Evolutionary conservation across 2,888 invertebrate genomes (phyloP).

Genomic region (Cryptus armator): DNA sequence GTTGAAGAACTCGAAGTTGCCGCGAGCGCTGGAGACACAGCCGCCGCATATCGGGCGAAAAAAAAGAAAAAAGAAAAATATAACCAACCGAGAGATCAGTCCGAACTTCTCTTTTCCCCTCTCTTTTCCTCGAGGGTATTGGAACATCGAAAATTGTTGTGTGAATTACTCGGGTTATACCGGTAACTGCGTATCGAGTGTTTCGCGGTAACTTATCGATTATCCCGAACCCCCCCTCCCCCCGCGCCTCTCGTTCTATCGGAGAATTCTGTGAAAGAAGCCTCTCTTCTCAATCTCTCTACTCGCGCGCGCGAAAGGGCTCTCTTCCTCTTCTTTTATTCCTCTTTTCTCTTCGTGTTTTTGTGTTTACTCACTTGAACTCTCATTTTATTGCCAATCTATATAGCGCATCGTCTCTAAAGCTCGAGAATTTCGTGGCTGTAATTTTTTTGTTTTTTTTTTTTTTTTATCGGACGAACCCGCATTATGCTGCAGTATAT

Average conservation of each 20-base stretch:
- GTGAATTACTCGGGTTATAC: conserved; percentile 43
- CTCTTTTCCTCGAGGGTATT: conserved; percentile 1
- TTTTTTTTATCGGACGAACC: background rate
- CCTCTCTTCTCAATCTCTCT: conserved; percentile 41
- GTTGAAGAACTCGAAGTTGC: background rate
- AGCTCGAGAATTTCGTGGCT: background rate
- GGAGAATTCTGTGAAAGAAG: conserved; percentile 17
- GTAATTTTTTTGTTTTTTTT: background rate
- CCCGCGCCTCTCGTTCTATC: conserved; percentile 6
- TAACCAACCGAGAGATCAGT: conserved; percentile 2
- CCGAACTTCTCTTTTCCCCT: too few relatives aligned
- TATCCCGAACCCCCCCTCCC: conserved; percentile 17
- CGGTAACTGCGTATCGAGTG: conserved; percentile 47
- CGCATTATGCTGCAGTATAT: background rate
- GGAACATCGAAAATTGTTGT: conserved; percentile 44
- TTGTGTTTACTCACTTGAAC: conserved; percentile 39
- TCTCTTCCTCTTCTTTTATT: conserved; percentile 17
- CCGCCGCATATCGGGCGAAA: background rate
- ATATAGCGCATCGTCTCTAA: background rate
- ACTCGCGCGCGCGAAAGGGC: conserved; percentile 1
- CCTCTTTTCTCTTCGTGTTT: conserved; percentile 16
- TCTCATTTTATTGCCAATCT: conserved; percentile 9
- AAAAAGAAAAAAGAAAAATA: conserved; percentile 10
- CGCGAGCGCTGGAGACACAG: too few relatives aligned
- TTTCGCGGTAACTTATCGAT: conserved; percentile 60